Evolutionary conservation across 2,113 vertebrate species (phyloP), one percentile per base, ranked within the genome.

Genomic region (Castor canadensis): DNA sequence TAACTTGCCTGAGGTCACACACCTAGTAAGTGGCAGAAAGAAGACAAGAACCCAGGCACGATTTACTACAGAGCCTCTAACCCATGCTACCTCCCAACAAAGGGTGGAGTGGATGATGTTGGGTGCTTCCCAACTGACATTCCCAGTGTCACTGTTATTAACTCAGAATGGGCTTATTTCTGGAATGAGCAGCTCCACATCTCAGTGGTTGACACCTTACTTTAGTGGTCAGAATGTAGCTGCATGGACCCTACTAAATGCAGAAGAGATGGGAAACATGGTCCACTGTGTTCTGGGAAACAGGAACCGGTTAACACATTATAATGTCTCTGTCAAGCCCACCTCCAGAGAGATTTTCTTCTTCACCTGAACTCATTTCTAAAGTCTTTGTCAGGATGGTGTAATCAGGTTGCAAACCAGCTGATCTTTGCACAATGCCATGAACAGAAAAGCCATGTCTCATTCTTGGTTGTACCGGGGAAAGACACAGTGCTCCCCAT

Each of bases 181-280:
- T 20, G 16, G 28, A n/a, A 35, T 15, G 43, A 11, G 15, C 43
- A 16, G 3, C 1, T 17, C 8, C 3, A 1, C 17, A 32, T 45
- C 38, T 77, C 43, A 38, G 47, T 16, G 85, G 45, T 45, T 52
- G 71, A 69, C 38, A 49, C 0, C 4, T 45, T 62, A 69, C 54
- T 58, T 45, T 28, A 9, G 0, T n/a, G 49, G 62, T 73, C 15
- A 30, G 73, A 84, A 79, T 52, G 20, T 52, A 71, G 45, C 22
- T 62, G 54, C 28, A 3, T 26, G 54, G 40, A 45, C 38, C 47
- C 45, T 47, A 22, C 24, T 54, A 47, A 22, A 45, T 45, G 19
- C 12, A 77, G 32, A 38, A 15, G 30, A 64, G 11, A 9, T 45
- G 26, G 85, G 38, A 79, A 79, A 76, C 2, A 8, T 24, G 38